A percentile compares a stretch with the other conserved stretches of the same genome.
These are phyloP conservation scores for Habropoda laboriosa DNA, from an alignment of 1,140 invertebrate species.

Conservation along the genomic window DNA sequence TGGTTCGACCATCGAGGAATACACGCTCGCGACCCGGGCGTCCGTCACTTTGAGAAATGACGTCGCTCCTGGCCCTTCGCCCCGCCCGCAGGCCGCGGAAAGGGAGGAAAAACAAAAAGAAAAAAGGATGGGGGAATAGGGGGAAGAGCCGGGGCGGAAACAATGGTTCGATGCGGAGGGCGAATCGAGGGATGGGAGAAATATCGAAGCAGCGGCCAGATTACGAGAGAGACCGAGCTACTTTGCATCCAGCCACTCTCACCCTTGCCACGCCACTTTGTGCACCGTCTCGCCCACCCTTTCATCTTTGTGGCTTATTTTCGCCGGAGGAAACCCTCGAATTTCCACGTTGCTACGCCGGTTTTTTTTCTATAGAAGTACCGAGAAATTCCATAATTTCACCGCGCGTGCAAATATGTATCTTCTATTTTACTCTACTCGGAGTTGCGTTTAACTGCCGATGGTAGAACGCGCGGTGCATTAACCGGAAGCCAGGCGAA, in stretches of 20 bases:
- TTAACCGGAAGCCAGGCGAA: not conserved
- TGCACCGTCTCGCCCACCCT: slow-evolving; percentile 45
- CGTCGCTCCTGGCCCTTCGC: slow-evolving; percentile 50
- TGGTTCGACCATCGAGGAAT: slow-evolving; percentile 18
- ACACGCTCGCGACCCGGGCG: slow-evolving; percentile 17
- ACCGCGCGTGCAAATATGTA: too few species aligned
- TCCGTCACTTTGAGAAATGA: slow-evolving; percentile 75
- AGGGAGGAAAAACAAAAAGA: not conserved
- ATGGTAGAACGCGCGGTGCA: too few species aligned
- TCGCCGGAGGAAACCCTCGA: slow-evolving; percentile 45
- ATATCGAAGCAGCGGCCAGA: not conserved
- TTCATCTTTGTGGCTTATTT: slow-evolving; percentile 65
- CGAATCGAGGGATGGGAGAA: slow-evolving; percentile 39
- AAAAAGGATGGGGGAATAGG: too few species aligned
- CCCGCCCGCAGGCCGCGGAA: slow-evolving; percentile 13
- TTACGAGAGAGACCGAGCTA: slow-evolving; percentile 42
- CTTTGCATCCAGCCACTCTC: slow-evolving; percentile 65
- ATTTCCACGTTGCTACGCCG: slow-evolving; percentile 2
- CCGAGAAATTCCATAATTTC: too few species aligned
- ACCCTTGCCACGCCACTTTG: slow-evolving; percentile 56
- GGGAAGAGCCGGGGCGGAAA: slow-evolving; percentile 44
- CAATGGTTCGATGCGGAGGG: slow-evolving; percentile 55
- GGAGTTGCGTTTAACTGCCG: too few species aligned
- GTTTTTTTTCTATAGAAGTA: too few species aligned
- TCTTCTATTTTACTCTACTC: too few species aligned